Evolutionary conservation across 2,797 vertebrate species (phyloP), one percentile per base, ranked within the genome.

Genomic region (Girardinus metallicus): DNA sequence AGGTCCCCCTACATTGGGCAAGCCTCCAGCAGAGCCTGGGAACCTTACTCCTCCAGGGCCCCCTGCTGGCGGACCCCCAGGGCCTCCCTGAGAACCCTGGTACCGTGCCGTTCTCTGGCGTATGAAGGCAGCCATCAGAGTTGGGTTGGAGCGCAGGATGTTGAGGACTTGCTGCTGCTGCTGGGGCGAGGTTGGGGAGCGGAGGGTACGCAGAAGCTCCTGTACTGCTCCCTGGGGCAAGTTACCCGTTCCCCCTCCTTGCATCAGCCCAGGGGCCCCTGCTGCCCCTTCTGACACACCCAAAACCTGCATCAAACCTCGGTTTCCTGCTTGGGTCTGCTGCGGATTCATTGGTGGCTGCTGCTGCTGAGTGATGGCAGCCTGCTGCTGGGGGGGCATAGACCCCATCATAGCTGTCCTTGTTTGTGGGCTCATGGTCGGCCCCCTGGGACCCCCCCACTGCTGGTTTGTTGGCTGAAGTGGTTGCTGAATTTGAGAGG

Each of bases 101-200:
- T 99, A 99, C 88, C 97, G 96, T 89, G 98, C 97, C 0, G 96
- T 97, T 83, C 97, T 95, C 91, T 99, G 98, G 87, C 98, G 98
- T 90, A 99, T 99, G 88, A 99, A 99, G 6, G 98, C 97, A 0
- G 98, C 98, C 96, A 99, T 96, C 39, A 99, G 96, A 76, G 98
- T 97, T 46, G 98, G 98, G 86, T 98, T 98, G 91, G 98, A 97
- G 16, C 97, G 97, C 51, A 99, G 96, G 90, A 99, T 99, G 94
- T 97, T 97, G 76, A 99, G 96, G 88, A 99, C 98, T 91, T 99
- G 98, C 89, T 99, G 98, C 95, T 99, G 98, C 91, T 99, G 98
- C 76, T 96, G 95, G 7, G 97, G 97, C 3, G 98, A 99, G 92
- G 97, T 99, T 62, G 98, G 98, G 79, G 98, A 99, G 86, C 98